Evolutionary conservation across 2,797 vertebrate genomes (phyloP).

Genomic region (Poeciliopsis infans): DNA sequence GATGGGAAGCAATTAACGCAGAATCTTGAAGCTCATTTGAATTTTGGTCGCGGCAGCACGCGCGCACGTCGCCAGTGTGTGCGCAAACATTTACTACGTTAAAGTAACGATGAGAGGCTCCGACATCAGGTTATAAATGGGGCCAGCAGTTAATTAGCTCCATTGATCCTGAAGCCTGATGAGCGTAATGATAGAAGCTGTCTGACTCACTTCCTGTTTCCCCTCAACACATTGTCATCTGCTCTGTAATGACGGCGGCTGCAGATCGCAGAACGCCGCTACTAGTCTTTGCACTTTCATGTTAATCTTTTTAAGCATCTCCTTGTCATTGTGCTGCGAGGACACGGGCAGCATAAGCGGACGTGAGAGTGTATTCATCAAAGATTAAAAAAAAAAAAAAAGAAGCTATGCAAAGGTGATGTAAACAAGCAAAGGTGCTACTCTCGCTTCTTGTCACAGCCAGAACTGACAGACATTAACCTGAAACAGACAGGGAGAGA

Average conservation of each 20-base stretch:
- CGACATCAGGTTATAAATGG: slow-evolving; percentile 44
- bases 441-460: slow-evolving; percentile 29
- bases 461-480: slow-evolving; percentile 34
- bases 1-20: slow-evolving; percentile 57
- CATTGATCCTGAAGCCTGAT: slow-evolving; percentile 61
- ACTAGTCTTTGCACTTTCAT: slow-evolving; percentile 19
- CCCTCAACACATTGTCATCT: slow-evolving; percentile 29
- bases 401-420: slow-evolving; percentile 51
- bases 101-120: slow-evolving; percentile 38
- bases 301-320: slow-evolving; percentile 54
- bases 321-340: slow-evolving; percentile 42
- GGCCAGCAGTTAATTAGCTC: slow-evolving; percentile 58
- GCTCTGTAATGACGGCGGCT: slow-evolving; percentile 14
- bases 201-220: slow-evolving; percentile 45
- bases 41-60: slow-evolving; percentile 24
- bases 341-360: slow-evolving; percentile 46
- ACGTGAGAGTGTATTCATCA: slow-evolving; percentile 33
- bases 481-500: slow-evolving; percentile 6
- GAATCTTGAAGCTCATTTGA: slow-evolving; percentile 48
- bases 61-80: slow-evolving; percentile 1
- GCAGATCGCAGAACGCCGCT: slow-evolving; percentile 26
- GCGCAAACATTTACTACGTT: slow-evolving; percentile 49
- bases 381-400: slow-evolving; percentile 16
- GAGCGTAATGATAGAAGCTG: slow-evolving; percentile 40
- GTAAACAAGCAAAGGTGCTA: slow-evolving; percentile 59